Evolutionary conservation across 2,797 vertebrate genomes (phyloP), one percentile per base, ranked within the genome.

Genomic region (Melanotaenia maccullochi): DNA sequence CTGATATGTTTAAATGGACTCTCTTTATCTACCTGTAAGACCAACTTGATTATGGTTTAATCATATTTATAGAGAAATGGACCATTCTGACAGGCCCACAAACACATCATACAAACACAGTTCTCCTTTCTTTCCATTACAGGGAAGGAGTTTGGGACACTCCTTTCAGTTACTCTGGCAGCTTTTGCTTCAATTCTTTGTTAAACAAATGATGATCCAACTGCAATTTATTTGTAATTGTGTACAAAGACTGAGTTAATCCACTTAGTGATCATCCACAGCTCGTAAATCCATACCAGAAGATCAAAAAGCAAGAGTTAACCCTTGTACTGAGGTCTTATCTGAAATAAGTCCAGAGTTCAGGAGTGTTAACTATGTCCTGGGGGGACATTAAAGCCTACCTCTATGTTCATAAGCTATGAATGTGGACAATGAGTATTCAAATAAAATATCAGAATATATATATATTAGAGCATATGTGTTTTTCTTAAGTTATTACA

Each of bases 241-340:
- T 60, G 47, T 32, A 9, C 13, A 5, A 5, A 52, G n/a, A 60
- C 18, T 32, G 58, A 65, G 3, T n/a, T 62, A 44, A 68, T 52
- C 3, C 1, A 30, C 25, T 24, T 30, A 35, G 47, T 20, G 51
- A 25, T 5, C 63, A n/a, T 52, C 36, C 20, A 52, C 32, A 75
- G 61, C 44, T 67, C 44, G 44, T 60, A 73, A 33, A 33, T 7
- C 32, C 60, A 74, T 35, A 33, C 9, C 28, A 40, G 11, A 9
- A 59, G 78, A 47, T 69, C 87, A 88, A 90, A 86, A 86, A 82
- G 20, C 85, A 81, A 54, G 0, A 61, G 55, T 49, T 64, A 38
- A 84, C 76, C 83, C 79, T 87, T 81, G 22, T 42, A 75, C 72
- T 60, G 25, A 25, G 9, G 14, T 63, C 56, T 79, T 84, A 87